Evolutionary conservation across 2,113 vertebrate species (phyloP).

Genomic region (Thalassoma bifasciatum): DNA sequence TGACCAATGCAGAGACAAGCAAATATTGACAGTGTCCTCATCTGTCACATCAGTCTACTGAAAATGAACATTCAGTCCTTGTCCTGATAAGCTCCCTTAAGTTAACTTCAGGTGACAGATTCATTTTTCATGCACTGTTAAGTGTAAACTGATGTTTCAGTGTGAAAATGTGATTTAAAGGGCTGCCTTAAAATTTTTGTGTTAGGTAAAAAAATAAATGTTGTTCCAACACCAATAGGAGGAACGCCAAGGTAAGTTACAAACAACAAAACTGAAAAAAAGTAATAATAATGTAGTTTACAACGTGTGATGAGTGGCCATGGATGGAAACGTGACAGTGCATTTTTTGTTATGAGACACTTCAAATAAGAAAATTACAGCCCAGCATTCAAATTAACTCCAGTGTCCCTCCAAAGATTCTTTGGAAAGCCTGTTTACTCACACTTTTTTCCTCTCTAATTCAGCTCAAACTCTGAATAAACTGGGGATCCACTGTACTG

Average conservation of each 20-base stretch:
- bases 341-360: neutral
- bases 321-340: neutral
- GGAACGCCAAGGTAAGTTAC: no score
- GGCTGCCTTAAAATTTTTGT: no score
- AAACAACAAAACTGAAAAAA: neutral
- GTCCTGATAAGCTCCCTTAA: neutral
- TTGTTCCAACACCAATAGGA: no score
- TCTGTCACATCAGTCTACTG: neutral
- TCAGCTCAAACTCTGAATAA: conserved; percentile 29
- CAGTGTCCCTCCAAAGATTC: no score
- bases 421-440: conserved; percentile 3
- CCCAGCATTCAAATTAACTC: neutral
- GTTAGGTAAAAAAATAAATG: no score
- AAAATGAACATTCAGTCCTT: conserved; percentile 11
- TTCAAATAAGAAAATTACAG: neutral
- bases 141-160: no score
- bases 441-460: conserved; percentile 11
- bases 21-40: conserved; percentile 55
- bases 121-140: no score
- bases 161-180: no score
- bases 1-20: conserved; percentile 16
- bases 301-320: neutral
- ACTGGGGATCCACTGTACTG: conserved; percentile 46
- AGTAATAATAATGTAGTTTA: no score
- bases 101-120: neutral